Conservation (phyloP, 2,888 invertebrate genomes). For the Cataglyphis rosenhaueri region DNA sequence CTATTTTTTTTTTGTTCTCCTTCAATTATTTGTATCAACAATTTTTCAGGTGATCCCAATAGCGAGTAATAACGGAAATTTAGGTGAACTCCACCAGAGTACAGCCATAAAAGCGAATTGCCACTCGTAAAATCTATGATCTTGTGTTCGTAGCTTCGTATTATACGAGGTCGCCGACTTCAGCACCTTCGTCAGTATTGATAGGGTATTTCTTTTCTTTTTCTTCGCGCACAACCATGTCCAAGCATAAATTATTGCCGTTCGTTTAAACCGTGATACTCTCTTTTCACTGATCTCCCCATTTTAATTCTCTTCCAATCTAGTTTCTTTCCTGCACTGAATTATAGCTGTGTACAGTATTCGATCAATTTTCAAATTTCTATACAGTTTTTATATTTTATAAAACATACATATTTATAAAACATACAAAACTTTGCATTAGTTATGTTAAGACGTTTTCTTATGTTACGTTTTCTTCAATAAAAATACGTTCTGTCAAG, state of each 20-base stretch:
- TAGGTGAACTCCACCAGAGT: not conserved
- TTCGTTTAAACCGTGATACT: conserved; percentile 58
- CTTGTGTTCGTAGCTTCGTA: conserved; percentile 9
- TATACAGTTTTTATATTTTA: not conserved
- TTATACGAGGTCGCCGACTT: conserved; percentile 40
- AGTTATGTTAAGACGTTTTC: not conserved
- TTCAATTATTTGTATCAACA: conserved; percentile 12
- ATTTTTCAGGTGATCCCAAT: not conserved
- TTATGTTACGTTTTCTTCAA: not conserved
- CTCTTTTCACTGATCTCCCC: conserved; percentile 37
- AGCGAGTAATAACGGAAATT: conserved; percentile 5
- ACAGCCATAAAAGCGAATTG: conserved; percentile 53
- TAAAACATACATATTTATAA: too few species aligned
- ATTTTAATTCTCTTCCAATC: not conserved
- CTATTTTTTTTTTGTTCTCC: not conserved
- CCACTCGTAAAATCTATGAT: conserved; percentile 23
- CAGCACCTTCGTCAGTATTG: conserved; percentile 27
- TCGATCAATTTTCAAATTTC: not conserved
- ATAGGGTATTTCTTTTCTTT: conserved; percentile 6
- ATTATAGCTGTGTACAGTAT: not conserved
- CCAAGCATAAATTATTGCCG: conserved; percentile 68
- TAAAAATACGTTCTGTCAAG: not conserved
- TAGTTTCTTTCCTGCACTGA: not conserved
- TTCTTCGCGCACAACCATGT: conserved; percentile 36
- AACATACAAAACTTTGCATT: not conserved